Base-by-base conservation (phyloP, 35 echinoderm and acorn worm species). In the Apostichopus japonicus region DNA sequence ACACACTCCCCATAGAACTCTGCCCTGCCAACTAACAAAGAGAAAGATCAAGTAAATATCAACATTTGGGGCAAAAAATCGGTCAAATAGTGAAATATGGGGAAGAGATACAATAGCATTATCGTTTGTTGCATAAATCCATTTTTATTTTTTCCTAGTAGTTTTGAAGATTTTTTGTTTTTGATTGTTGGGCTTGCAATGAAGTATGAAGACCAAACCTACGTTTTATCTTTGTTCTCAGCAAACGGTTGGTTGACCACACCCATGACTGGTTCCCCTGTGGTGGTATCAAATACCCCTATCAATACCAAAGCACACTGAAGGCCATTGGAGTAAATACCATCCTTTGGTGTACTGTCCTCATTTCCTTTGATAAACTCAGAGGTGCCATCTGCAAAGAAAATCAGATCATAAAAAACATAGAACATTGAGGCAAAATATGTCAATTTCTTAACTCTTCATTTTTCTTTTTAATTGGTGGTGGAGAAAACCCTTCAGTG, bases 241-340 rank as follows among this genome's bases (percentile, higher is more conserved):
- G 91, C 24, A 93, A 98, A 98, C 57, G 97, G 97, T 72, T 98
- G 97, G 65, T 98, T 98, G 27, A 98, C 72, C 21, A 98, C 93
- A 8, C 97, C 97, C 70, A 98, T 94, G 10, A 96, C 77, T 24
- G 95, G 84, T 90, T 92, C 84, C 63, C 94, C 94, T 23, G 93
- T 91, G 76, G 82, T 14, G 17, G 91, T 90, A 70, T 96, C 71
- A 87, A 95, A 98, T 21, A 86, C 96, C 7, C 96, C 96, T 54
- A 97, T 95, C 23, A 98, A 87, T 27, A 98, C 92, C 54, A 96
- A 59, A 63, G 97, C 91, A 95, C 95, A 95, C 19, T 94, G 93
- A 2, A 99, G 92, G 2, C 97, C 97, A 67, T 52, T 79, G 7
- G 72, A 53, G 79, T 94, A 93, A 14, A 99, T 94, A 13, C 97